Evolutionary conservation across 2,888 invertebrate species (phyloP).

Genomic region (Ceratothoa steindachneri): DNA sequence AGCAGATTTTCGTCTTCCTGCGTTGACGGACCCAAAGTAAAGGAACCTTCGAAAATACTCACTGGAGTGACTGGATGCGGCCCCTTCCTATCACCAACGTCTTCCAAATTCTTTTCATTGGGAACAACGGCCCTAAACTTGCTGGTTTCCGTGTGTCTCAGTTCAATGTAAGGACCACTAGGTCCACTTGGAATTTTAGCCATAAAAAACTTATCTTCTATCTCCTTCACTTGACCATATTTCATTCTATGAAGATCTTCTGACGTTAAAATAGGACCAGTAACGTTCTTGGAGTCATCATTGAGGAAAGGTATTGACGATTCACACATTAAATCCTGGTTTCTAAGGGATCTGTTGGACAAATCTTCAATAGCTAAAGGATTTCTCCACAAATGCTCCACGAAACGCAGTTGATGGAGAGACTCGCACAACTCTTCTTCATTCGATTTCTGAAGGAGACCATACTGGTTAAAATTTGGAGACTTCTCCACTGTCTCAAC

Average conservation of each 20-base stretch:
- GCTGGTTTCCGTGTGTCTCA: conserved; percentile 36
- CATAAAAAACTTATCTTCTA: background rate
- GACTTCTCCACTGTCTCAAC: background rate
- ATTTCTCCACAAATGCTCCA: background rate
- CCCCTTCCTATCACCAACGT: background rate
- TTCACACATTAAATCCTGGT: background rate
- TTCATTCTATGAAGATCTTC: background rate
- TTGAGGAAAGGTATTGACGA: background rate
- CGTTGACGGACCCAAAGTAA: background rate
- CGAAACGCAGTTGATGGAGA: background rate
- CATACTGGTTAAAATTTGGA: background rate
- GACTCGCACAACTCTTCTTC: background rate
- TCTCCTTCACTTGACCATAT: background rate
- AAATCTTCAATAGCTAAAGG: background rate
- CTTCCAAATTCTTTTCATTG: conserved; percentile 2
- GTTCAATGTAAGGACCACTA: conserved; percentile 36
- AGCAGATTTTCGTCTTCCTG: conserved; percentile 41
- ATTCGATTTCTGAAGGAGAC: background rate
- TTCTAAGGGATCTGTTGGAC: background rate
- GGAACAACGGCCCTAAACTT: conserved; percentile 41
- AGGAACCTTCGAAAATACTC: background rate
- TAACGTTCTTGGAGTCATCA: background rate
- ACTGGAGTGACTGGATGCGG: background rate
- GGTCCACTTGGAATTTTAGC: conserved; percentile 25
- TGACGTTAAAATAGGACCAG: background rate